These are phyloP conservation scores for Zapus hudsonius DNA, from an alignment of 2,113 vertebrate genomes.

Conservation along the genomic window DNA sequence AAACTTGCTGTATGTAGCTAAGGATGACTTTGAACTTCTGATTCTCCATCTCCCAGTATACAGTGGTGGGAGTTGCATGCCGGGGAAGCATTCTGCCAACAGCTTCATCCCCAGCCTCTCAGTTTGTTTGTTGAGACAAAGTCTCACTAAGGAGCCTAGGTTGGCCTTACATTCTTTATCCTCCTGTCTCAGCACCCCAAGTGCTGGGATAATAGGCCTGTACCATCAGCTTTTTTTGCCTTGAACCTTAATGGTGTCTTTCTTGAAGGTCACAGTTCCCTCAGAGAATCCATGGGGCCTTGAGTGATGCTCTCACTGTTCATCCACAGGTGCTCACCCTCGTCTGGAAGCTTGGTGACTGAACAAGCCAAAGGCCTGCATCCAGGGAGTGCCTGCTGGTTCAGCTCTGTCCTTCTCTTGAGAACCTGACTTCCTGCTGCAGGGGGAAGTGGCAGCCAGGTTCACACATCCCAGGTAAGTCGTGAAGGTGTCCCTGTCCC, in stretches of 20 bases:
- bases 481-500: rapidly evolving
- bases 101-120: no score
- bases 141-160: no score
- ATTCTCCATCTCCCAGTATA: no score
- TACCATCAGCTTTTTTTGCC: background rate
- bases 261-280: background rate
- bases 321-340: background rate
- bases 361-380: background rate
- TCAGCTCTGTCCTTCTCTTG: rapidly evolving
- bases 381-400: rapidly evolving
- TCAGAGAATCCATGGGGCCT: rapidly evolving
- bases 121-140: no score
- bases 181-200: background rate
- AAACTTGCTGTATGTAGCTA: no score
- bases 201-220: background rate
- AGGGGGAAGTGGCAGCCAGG: background rate
- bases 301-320: background rate
- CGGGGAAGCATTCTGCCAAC: no score
- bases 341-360: background rate
- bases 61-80: no score
- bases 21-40: no score
- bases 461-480: background rate
- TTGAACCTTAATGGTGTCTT: background rate
- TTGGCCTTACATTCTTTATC: no score
- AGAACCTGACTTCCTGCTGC: background rate